These are phyloP conservation scores for Chloroceryle amazona DNA, from an alignment of 2,797 vertebrate genomes.

Conservation along the genomic window DNA sequence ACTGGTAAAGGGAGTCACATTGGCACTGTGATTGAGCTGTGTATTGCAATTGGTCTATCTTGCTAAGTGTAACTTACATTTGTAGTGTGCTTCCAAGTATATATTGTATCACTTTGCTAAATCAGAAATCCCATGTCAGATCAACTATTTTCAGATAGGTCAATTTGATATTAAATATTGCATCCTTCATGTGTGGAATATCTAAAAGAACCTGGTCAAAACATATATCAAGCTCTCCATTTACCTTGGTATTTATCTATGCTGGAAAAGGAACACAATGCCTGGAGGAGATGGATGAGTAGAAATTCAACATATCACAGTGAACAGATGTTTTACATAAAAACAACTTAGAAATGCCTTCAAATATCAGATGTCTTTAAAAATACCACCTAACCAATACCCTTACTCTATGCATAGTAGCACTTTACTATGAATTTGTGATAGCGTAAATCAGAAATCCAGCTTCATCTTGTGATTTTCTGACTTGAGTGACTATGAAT, in stretches of 20 bases:
- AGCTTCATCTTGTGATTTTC: neutral
- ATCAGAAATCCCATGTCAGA: neutral
- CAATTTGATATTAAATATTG: neutral
- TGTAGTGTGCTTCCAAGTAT: neutral
- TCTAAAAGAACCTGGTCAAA: neutral
- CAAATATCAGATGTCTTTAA: neutral
- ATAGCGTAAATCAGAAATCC: neutral
- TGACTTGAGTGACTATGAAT: neutral
- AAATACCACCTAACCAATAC: neutral
- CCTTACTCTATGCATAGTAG: neutral
- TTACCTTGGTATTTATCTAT: neutral
- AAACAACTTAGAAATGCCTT: neutral
- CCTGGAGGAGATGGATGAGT: neutral
- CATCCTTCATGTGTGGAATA: fast-evolving
- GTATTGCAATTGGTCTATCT: neutral
- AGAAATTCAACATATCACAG: neutral
- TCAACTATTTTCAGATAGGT: neutral
- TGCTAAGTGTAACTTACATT: neutral
- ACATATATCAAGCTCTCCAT: neutral
- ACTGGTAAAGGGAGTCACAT: neutral
- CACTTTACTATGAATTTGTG: neutral
- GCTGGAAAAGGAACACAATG: neutral
- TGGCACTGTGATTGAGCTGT: neutral
- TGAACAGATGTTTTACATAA: neutral
- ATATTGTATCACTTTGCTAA: neutral